Evolutionary conservation across 2,888 invertebrate genomes (phyloP), one percentile per base, ranked within the genome.

Genomic region (Melinopterus prodromus): DNA sequence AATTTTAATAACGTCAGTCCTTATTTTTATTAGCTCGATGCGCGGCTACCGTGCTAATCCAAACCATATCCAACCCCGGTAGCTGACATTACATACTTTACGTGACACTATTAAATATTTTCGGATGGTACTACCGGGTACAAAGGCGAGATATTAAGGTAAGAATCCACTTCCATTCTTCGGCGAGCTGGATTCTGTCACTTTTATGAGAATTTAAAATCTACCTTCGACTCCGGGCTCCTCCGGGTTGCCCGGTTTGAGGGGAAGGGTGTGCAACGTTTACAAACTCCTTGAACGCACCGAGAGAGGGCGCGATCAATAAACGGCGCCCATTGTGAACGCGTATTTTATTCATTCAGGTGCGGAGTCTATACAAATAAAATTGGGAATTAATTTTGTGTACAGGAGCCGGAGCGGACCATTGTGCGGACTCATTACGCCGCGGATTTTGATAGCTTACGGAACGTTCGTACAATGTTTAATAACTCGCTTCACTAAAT

Each of bases 171-270:
- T 79, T 70, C 76, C 77, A 76, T 79, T 79, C 76, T 76, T 76
- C 76, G 76, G 76, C 77, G 38, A 77, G 71, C 79, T 76, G 76
- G 71, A 71, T 79, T 79, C 79, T 79, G 76, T 75, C 76, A 79
- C 85, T 84, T 86, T 86, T 86, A 86, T 86, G 85, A 86, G 86
- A 86, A 86, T 86, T 86, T 86, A 86, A 86, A 86, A 85, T 85
- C 86, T 86, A 84, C 84, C 86, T 84, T 84, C 53, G 53, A 12
- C 53, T 7, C 53, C 9, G 53, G 12, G 53, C 53, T 53, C 53
- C 53, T 53, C 12, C 26, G 26, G 53, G 53, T 53, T 53, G 7
- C 12, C 53, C 53, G 1, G 53, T 9, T 7, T 7, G 53, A 53
- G 12, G 53, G 53, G 53, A 53, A 53, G 53, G 53, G 53, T 53